Evolutionary conservation across 2,113 vertebrate genomes (phyloP), one percentile per base, ranked within the genome.

Genomic region (Sinocyclocheilus anshuiensis): DNA sequence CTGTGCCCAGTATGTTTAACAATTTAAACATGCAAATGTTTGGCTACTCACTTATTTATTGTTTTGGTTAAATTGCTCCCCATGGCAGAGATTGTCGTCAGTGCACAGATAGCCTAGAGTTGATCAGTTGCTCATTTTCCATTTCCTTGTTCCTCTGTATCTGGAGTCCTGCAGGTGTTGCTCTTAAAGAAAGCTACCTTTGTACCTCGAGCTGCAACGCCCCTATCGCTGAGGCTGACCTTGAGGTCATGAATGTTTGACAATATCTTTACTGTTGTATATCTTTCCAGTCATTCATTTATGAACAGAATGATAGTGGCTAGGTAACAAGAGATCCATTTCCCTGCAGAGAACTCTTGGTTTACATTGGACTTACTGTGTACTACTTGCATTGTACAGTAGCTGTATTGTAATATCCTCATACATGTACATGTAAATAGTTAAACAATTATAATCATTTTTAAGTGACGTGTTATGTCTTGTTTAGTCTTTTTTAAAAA

Each of bases 81-180:
- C 90, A 91, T 91, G 61, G 29, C 87, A 72, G 65, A 59, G 10
- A 75, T 81, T 81, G 71, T 79, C 50, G 77, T 42, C 45, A 45
- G 53, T n/a, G 55, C 9, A 13, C 7, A 24, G 39, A 6, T 42
- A 29, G 50, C 6, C 48, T 26, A n/a, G n/a, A 45, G 22, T 10
- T 22, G 42, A 67, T 63, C 83, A 84, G 65, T 57, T 61, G 42
- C 48, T 29, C 50, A 16, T 24, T n/a, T 76, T 90, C 22, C 57
- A 82, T 84, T 90, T 90, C 90, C 90, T 88, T 89, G 88, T 89
- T 88, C 22, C 36, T 63, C 65, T 80, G 81, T 86, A 81, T 79
- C 65, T 59, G n/a, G 67, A 89, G 67, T 53, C 50, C 29, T 20
- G 81, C 87, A 90, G 88, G 90, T 90, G 86, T 13, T 39, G 26